Conservation (phyloP, 1,140 invertebrate species). For the Halictus rubicundus region DNA sequence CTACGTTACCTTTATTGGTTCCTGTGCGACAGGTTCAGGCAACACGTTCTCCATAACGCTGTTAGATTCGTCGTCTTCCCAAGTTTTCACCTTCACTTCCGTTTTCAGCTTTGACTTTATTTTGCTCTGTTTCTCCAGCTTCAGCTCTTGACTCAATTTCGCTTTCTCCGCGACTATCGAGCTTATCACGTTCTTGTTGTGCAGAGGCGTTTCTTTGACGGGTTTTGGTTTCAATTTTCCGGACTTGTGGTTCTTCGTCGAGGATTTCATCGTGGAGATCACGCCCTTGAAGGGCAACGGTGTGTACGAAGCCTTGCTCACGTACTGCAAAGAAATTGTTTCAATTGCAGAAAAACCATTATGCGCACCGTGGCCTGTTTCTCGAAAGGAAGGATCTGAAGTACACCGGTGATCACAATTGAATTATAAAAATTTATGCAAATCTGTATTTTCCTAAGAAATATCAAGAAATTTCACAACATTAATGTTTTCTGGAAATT, state of each 20-base stretch:
- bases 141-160: conserved; percentile 73
- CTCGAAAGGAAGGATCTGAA: too few relatives aligned
- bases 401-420: too few relatives aligned
- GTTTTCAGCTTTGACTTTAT: conserved; percentile 86
- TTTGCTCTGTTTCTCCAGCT: conserved; percentile 79
- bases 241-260: conserved; percentile 66
- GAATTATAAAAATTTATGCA: too few relatives aligned
- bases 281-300: conserved; percentile 70
- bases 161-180: conserved; percentile 77
- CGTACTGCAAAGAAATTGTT: conserved; percentile 38
- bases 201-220: conserved; percentile 74
- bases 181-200: conserved; percentile 77
- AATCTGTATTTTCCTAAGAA: too few relatives aligned
- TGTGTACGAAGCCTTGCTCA: conserved; percentile 64
- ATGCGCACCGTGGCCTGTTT: too few relatives aligned
- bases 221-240: conserved; percentile 69
- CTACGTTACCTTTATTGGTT: conserved; percentile 33
- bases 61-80: conserved; percentile 80
- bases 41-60: conserved; percentile 61
- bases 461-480: too few relatives aligned
- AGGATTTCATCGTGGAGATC: conserved; percentile 59
- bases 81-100: conserved; percentile 84
- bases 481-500: too few relatives aligned
- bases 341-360: neutral
- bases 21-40: conserved; percentile 1